Evolutionary conservation across 2,888 invertebrate genomes (phyloP).

Genomic region (Sphinx pinastri): DNA sequence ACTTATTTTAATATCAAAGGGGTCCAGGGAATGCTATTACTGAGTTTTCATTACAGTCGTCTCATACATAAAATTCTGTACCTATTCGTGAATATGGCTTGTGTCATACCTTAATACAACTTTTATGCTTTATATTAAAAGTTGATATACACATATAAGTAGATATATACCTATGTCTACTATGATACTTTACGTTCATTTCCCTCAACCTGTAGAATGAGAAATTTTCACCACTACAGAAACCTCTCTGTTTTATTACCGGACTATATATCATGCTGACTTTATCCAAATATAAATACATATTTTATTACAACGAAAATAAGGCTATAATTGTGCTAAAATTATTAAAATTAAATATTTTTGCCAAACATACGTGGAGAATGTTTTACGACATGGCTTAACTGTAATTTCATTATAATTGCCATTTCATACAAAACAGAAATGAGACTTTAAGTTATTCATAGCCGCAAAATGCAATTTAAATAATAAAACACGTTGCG

Average conservation of each 20-base stretch:
- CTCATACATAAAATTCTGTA: slow-evolving; percentile 4
- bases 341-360: not conserved
- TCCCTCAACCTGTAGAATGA: too few species aligned
- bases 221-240: too few species aligned
- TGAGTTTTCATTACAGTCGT: slow-evolving; percentile 2
- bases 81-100: slow-evolving; percentile 5
- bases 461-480: slow-evolving; percentile 33
- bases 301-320: too few species aligned
- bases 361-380: not conserved
- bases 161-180: too few species aligned
- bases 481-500: slow-evolving; percentile 36
- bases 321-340: too few species aligned
- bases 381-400: not conserved
- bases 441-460: slow-evolving; percentile 26
- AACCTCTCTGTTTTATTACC: too few species aligned
- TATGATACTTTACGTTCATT: too few species aligned
- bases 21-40: slow-evolving; percentile 11
- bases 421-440: slow-evolving; percentile 19
- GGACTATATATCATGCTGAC: too few species aligned
- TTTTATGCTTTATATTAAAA: not conserved
- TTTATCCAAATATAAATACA: too few species aligned
- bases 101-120: slow-evolving; percentile 1
- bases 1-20: slow-evolving; percentile 19
- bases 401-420: slow-evolving; percentile 16
- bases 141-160: not conserved